These are phyloP conservation scores for Drosophila littoralis DNA, from an alignment of 1,140 invertebrate genomes.

Conservation along the genomic window DNA sequence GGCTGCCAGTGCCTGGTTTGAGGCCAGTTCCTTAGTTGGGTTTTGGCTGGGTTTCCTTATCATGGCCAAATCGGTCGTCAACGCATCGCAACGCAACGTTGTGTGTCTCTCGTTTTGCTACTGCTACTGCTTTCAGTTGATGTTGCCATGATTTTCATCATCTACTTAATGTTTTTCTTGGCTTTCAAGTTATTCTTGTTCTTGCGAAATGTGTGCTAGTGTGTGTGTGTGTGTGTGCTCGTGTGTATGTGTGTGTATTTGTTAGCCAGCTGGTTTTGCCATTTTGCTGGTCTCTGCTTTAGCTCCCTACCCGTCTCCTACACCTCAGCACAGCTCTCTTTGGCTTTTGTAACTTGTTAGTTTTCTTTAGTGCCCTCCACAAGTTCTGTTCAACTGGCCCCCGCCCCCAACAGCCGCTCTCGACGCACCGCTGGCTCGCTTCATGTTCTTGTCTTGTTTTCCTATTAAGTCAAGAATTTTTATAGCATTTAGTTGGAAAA, in stretches of 20 bases:
- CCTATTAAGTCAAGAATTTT: constrained; percentile 83
- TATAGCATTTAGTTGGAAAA: constrained; percentile 83
- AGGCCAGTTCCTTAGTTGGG: constrained; percentile 12
- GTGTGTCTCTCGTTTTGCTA: constrained; percentile 11
- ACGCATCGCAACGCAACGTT: constrained; percentile 21
- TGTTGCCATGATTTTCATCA: constrained; percentile 81
- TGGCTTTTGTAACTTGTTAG: constrained; percentile 76
- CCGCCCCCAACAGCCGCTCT: constrained; percentile 7
- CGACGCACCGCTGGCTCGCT: constrained; percentile 7
- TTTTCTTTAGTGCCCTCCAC: constrained; percentile 76
- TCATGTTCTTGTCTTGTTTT: constrained; percentile 79
- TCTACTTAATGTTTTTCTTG: constrained; percentile 80
- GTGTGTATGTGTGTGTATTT: constrained; percentile 31
- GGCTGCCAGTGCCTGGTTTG: constrained; percentile 1
- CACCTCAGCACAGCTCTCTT: constrained; percentile 25
- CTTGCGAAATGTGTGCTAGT: constrained; percentile 18
- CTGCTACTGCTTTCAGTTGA: constrained; percentile 60
- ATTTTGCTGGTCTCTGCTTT: constrained; percentile 23
- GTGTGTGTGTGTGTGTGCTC: constrained; percentile 14
- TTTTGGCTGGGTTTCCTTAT: constrained; percentile 18
- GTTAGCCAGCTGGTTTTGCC: constrained; percentile 65
- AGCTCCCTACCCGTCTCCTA: background rate
- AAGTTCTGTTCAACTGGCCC: constrained; percentile 26
- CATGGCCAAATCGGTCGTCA: constrained; percentile 27
- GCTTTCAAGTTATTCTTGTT: constrained; percentile 72